Percentiles rank a stretch among this genome's conserved stretches.
Evolutionary conservation across 2,888 invertebrate species (phyloP).

Genomic region (Phortica magna): DNA sequence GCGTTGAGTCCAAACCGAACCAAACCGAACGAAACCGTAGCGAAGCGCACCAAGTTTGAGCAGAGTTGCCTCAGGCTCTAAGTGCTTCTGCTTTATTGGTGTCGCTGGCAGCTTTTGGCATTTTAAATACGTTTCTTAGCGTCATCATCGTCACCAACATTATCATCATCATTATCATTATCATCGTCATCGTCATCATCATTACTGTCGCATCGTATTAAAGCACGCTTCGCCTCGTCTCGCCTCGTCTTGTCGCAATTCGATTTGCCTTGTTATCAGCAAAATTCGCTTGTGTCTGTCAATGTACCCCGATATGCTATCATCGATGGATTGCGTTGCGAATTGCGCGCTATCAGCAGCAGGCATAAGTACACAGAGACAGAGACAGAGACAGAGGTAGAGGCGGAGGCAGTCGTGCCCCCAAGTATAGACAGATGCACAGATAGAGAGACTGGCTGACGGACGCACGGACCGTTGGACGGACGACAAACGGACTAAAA

Average conservation of each 20-base stretch:
- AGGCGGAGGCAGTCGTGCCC: constrained; percentile 14
- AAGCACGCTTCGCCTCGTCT: not conserved
- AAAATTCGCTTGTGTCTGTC: constrained; percentile 44
- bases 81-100: not conserved
- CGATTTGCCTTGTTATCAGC: constrained; percentile 38
- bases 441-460: not conserved
- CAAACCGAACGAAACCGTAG: no score
- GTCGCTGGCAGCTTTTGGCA: constrained; percentile 11
- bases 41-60: no score
- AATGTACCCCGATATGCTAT: constrained; percentile 46
- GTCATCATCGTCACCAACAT: constrained; percentile 41
- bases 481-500: not conserved
- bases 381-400: not conserved
- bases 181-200: constrained; percentile 27
- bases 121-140: constrained; percentile 24
- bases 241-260: not conserved
- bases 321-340: constrained; percentile 40
- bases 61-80: constrained; percentile 5
- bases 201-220: constrained; percentile 14
- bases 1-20: no score
- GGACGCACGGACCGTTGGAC: not conserved
- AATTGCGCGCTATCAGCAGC: constrained; percentile 29
- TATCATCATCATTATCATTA: constrained; percentile 12
- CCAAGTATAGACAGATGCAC: not conserved
- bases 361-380: not conserved